Evolutionary conservation across 2,797 vertebrate genomes (phyloP).

Genomic region (Lateolabrax maculatus): DNA sequence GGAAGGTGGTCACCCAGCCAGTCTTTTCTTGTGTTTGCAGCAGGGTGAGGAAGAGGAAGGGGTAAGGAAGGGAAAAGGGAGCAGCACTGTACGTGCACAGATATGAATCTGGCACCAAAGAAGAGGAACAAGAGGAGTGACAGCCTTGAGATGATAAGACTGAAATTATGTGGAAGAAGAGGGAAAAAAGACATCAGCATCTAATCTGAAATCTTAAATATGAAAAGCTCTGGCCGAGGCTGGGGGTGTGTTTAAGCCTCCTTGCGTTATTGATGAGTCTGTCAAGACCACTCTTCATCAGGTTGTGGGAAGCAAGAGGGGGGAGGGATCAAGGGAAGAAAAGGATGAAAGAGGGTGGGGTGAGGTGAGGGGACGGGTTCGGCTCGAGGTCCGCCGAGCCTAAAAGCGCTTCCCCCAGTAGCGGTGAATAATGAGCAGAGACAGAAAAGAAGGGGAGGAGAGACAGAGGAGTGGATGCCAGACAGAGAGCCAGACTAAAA

Average conservation of each 20-base stretch:
- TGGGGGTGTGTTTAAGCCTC: constrained; percentile 59
- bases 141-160: not conserved
- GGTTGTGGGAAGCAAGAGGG: constrained; percentile 46
- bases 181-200: constrained; percentile 21
- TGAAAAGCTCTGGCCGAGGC: constrained; percentile 43
- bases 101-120: not conserved
- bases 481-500: constrained; percentile 35
- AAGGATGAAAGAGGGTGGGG: constrained; percentile 18
- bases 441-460: constrained; percentile 29
- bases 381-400: constrained; percentile 58
- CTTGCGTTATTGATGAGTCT: constrained; percentile 76
- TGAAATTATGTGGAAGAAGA: constrained; percentile 21
- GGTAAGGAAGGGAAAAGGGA: not conserved
- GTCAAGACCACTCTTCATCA: constrained; percentile 72
- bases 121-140: constrained; percentile 3
- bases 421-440: constrained; percentile 58
- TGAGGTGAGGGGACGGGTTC: constrained; percentile 57
- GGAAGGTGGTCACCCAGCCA: constrained; percentile 5
- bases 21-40: constrained; percentile 5
- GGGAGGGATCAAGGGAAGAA: constrained; percentile 30
- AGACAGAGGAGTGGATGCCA: constrained; percentile 39
- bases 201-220: constrained; percentile 38
- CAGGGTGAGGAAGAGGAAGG: constrained; percentile 1
- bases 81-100: not conserved
- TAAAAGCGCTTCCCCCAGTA: constrained; percentile 43